Evolutionary conservation across 2,113 vertebrate genomes (phyloP), one percentile per base, ranked within the genome.

Genomic region (Albula goreensis): DNA sequence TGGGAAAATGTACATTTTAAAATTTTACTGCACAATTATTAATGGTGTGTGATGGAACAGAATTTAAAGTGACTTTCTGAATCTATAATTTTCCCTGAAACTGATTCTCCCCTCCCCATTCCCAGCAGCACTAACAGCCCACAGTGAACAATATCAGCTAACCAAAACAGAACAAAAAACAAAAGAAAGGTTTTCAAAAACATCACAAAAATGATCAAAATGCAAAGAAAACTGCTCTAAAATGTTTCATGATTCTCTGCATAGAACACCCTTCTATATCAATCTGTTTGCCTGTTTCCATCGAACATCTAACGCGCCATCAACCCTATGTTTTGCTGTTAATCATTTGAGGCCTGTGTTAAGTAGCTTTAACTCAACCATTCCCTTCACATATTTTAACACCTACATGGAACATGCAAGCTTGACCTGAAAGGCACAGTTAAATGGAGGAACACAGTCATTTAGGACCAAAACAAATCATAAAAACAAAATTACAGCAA

Each of bases 371-470:
- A 79, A 9, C 31, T 53, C 50, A 57, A 25, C 11, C 49, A 41
- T 2, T 87, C 50, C 10, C 22, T 66, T 84, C 57, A 63, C 63
- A 49, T 25, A 5, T 83, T 81, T 17, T 50, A 57, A 84, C 79
- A 31, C 66, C 60, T 5, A n/a, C 52, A 60, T 17, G 31, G 80
- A 50, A 15, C 12, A 10, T 49, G 15, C 50, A 17, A 56, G 77
- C 12, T 80, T 63, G 49, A 70, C 77, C 53, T 49, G 19, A 85
- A 78, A 81, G 60, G 77, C 57, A 85, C 49, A 88, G 83, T 87
- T 25, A 83, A 80, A 86, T 82, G 83, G 77, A 83, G 87, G 6
- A 81, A 82, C 50, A 25, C 48, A 83, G 79, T 89, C 25, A 82
- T 87, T 31, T 79, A 49, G 85, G 85, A 13, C 85, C 9, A 50